Evolutionary conservation across 1,140 invertebrate genomes (phyloP).

Genomic region (Delia radicum): DNA sequence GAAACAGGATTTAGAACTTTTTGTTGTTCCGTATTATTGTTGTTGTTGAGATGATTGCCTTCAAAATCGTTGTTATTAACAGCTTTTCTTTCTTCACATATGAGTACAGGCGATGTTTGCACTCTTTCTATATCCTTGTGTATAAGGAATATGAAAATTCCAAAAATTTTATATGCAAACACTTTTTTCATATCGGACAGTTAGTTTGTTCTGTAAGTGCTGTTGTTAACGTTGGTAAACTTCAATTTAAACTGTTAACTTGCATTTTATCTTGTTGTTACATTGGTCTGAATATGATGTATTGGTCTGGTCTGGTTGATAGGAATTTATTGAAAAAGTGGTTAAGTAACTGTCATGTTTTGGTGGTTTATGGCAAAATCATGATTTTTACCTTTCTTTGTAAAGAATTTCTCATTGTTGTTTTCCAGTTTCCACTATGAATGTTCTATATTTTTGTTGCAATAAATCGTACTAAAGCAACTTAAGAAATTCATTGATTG

Average conservation of each 20-base stretch:
- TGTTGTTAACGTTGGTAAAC: neutral
- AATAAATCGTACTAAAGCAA: too few relatives aligned
- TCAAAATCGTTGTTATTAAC: neutral
- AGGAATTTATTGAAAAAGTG: neutral
- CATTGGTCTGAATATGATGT: neutral
- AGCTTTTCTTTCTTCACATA: neutral
- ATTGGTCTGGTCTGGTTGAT: neutral
- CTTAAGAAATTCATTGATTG: too few relatives aligned
- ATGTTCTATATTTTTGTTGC: too few relatives aligned
- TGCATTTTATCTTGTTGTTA: neutral
- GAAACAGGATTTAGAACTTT: too few relatives aligned
- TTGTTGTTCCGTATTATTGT: neutral
- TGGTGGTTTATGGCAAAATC: neutral
- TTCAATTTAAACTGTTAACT: neutral
- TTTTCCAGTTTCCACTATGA: too few relatives aligned
- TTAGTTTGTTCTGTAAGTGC: neutral
- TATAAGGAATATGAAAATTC: neutral
- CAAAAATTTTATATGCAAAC: neutral
- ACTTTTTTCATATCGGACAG: neutral
- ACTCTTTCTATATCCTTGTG: neutral
- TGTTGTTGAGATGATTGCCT: neutral
- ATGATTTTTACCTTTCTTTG: neutral
- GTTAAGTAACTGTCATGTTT: slow-evolving; percentile 8
- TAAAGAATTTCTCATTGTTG: neutral
- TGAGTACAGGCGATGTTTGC: neutral